A percentile compares a stretch with the other conserved stretches of the same genome.
Evolutionary conservation across 2,888 invertebrate species (phyloP).

Genomic region (Nephrotoma appendiculata): DNA sequence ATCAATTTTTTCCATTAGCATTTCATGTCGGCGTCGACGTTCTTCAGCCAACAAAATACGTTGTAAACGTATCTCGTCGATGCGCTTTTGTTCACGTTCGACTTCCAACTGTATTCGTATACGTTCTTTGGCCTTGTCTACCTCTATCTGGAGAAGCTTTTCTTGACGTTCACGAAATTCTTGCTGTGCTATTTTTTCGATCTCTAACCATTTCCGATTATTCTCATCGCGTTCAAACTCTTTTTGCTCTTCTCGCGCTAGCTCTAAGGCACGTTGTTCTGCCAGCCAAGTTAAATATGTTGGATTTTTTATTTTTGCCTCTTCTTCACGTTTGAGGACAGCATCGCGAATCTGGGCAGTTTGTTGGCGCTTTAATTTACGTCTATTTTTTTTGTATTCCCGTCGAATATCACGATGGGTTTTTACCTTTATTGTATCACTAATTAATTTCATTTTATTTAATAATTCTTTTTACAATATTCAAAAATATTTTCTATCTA

Average conservation of each 20-base stretch:
- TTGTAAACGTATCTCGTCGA: slow-evolving; percentile 32
- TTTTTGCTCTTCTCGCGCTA: slow-evolving; percentile 39
- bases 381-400: background rate
- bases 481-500: background rate
- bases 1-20: slow-evolving; percentile 37
- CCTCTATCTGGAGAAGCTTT: slow-evolving; percentile 38
- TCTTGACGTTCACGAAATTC: slow-evolving; percentile 48
- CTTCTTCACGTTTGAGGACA: slow-evolving; percentile 19
- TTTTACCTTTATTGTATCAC: background rate
- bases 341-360: background rate
- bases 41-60: slow-evolving; percentile 24
- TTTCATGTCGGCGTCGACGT: slow-evolving; percentile 26
- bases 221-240: slow-evolving; percentile 37
- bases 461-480: background rate
- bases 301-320: slow-evolving; percentile 29
- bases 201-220: slow-evolving; percentile 50
- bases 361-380: background rate
- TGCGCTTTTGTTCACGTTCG: slow-evolving; percentile 43
- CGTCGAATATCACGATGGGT: background rate
- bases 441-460: background rate
- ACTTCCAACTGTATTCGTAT: slow-evolving; percentile 45
- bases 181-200: slow-evolving; percentile 46
- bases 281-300: slow-evolving; percentile 38
- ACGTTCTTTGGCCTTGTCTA: slow-evolving; percentile 44
- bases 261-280: slow-evolving; percentile 38